Base-by-base conservation (phyloP, 2,888 invertebrate genomes). In the Augochlorella aurata region DNA sequence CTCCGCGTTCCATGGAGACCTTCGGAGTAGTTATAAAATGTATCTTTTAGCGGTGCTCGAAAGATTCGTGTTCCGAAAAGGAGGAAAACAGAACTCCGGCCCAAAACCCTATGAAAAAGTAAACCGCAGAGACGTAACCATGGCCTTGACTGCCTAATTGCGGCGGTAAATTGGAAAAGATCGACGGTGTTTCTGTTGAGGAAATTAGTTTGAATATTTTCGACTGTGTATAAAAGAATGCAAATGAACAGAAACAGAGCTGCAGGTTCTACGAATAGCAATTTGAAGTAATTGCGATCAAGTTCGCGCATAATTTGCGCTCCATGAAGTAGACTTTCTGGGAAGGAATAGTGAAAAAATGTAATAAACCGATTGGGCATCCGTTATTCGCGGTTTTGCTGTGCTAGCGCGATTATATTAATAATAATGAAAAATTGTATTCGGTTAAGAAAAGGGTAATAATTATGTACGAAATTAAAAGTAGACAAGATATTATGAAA, bases 61-160 rank as follows among this genome's bases (percentile, higher is more conserved):
- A 16, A 61, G 61, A 61, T 29, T 61, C 29, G 16, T 29, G 16
- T 8, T 5, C 61, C 16, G 18, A 61, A 61, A 61, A 61, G 8
- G 29, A 29, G 7, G 7, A 21, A 18, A 29, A 78, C 24, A 54
- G 16, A 16, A 29, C 18, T 29, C 16, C 29, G 8, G 7, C 29
- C 61, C 24, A 61, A 61, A 61, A 24, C 16, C 16, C 38, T 3
- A 9, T 29, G 29, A 38, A 67, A 74, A n/a, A 10, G 9, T 44
- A 38, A 49, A 58, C 29, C 72, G 61, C 61, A 63, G n/a, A n/a
- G 72, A 72, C 61, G 72, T 72, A 63, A 72, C 47, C 14, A 24
- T 29, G 49, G n/a, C 74, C 74, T 81, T 81, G 49, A 29, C 12
- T 74, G 21, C 16, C 47, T 68, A 61, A 80, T 72, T 63, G 12